Evolutionary conservation across 2,888 invertebrate species (phyloP), one percentile per base, ranked within the genome.

Genomic region (Drosophila eohydei): DNA sequence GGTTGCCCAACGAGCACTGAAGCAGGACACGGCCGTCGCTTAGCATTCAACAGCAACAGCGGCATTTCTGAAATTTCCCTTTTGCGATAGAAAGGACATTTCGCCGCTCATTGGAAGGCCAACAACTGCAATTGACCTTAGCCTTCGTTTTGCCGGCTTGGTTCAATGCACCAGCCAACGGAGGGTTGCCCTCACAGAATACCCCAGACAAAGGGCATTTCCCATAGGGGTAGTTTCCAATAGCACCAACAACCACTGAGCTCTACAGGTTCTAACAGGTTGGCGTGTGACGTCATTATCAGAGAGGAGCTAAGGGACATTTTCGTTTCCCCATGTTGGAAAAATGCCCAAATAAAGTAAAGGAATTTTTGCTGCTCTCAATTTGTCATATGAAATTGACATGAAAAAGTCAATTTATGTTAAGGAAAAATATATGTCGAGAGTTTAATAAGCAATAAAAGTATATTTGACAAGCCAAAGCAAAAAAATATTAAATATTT

Each of bases 121-220:
- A 54, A 52, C 51, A 66, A 80, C 62, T 88, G 87, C 85, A 85
- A 69, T 75, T 90, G 89, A 90, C 90, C 90, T 90, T 90, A 89
- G 90, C 90, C 90, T 90, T 89, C 88, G 77, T 71, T 71, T 73
- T 75, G 85, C 89, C 90, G 88, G 90, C 64, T 78, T 78, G 64
- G 88, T 88, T 88, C 81, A 85, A 80, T 74, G 84, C 78, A 82
- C 77, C 63, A 68, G 69, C 61, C 62, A 55, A 56, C 40, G 50
- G 71, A 62, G 83, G 80, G 72, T 76, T 69, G 68, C 52, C 48
- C 48, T 28, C 26, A 30, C 34, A 55, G 62, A 61, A 52, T 71
- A 14, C 21, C 74, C 74, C 78, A 66, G 3, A 26, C 41, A 36
- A 12, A 28, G 55, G 44, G n/a, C 28, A 72, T 48, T 73, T 55